Evolutionary conservation across 2,888 invertebrate species (phyloP), one percentile per base, ranked within the genome.

Genomic region (Calliphora vomitoria): DNA sequence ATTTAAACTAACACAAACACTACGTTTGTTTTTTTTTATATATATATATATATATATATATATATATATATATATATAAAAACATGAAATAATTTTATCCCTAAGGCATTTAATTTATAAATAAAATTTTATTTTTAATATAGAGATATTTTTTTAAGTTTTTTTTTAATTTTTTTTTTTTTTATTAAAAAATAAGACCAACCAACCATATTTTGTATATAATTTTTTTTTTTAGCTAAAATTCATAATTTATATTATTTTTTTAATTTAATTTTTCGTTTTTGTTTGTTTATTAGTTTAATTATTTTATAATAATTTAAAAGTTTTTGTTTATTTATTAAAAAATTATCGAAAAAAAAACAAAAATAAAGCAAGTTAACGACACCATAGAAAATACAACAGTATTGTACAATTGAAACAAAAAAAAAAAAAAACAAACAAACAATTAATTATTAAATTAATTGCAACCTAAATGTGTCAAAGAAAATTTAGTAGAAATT

Each of bases 231-330:
- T 75, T 81, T 91, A 92, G 91, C 89, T 64, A 72, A 53, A 64
- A 55, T 72, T 72, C 31, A 80, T 90, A 91, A 90, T 91, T 91
- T 89, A 90, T 87, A 89, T 88, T 82, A 88, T 68, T 44, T 38
- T 15, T 13, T 60, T 81, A 62, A 47, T 44, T 72, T 25, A 47
- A 25, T 38, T 50, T 44, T 35, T 75, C 11, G 11, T 8, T 58
- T 78, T 66, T 35, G 8, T 58, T 60, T 69, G 41, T 82, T 66
- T 58, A 64, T 58, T 82, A 80, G 50, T 50, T 87, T 80, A 82
- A 58, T 80, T 85, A 79, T 20, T 69, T 71, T 55, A 60, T 15
- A 50, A 20, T 58, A n/a, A 5, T 60, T 60, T n/a, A n/a, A 64
- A 64, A 71, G 15, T 31, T 71, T 72, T 62, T 78, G 50, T 87